Evolutionary conservation across 2,113 vertebrate species (phyloP), one percentile per base, ranked within the genome.

Genomic region (Gasterosteus aculeatus): DNA sequence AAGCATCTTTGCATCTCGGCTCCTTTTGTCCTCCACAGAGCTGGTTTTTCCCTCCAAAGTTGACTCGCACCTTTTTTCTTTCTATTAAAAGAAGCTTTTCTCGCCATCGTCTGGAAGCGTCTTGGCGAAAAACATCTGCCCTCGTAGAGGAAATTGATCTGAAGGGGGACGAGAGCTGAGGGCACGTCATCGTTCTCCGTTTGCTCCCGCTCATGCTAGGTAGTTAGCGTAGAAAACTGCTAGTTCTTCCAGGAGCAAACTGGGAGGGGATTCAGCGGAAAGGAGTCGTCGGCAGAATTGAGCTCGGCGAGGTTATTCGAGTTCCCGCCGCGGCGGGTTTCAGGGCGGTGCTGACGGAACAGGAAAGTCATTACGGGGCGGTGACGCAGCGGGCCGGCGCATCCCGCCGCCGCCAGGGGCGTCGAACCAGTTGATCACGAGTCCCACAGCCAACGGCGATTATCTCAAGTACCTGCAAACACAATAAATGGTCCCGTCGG

Each of bases 341-440:
- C n/a, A 42, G 62, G 69, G 26, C 19, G 9, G 31, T 41, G 9
- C 69, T 69, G 38, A 46, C n/a, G 44, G 33, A 70, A 78, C 66
- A 44, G 66, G 57, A 29, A 72, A n/a, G 22, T 58, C 19, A 14
- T 78, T 47, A 61, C 59, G 57, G 35, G 39, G 51, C 35, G 47
- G 2, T 49, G 79, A 78, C 73, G 26, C 31, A 14, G 26, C 65
- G 42, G 41, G 58, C 11, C 33, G 38, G 54, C 49, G 58, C 47
- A 71, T 70, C 57, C 41, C 12, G 8, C 54, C 22, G 22, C 6
- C 7, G 16, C 19, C 9, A 4, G 38, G 62, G 42, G 29, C 2
- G 77, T 83, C 69, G 69, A 56, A 78, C 64, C 66, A 42, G 76
- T 70, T 74, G 79, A 82, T 84, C 61, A 64, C 63, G 80, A 65